These are phyloP conservation scores for Typhlichthys subterraneus DNA, from an alignment of 2,797 vertebrate genomes.

Conservation along the genomic window DNA sequence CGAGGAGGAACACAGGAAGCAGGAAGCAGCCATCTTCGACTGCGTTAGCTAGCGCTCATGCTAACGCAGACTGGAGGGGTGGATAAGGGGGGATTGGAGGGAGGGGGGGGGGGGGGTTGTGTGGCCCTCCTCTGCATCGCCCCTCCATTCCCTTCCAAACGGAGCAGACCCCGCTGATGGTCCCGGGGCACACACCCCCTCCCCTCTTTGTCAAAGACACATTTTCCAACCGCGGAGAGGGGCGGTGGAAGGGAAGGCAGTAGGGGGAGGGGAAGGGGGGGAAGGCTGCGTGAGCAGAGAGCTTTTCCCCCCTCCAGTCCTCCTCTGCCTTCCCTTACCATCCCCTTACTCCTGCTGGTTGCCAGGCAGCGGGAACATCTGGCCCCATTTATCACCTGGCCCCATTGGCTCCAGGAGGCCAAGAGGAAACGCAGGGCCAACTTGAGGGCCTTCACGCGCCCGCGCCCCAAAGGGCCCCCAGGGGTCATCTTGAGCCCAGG, in stretches of 20 bases:
- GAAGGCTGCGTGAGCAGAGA: conserved; percentile 17
- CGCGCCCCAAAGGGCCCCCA: not conserved
- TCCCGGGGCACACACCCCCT: conserved; percentile 64
- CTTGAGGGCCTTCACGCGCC: conserved; percentile 25
- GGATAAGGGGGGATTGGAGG: not conserved
- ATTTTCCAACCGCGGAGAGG: conserved; percentile 71
- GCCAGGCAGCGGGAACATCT: conserved; percentile 66
- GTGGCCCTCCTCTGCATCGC: no score
- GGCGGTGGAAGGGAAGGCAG: conserved; percentile 8
- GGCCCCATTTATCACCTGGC: conserved; percentile 75
- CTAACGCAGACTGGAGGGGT: not conserved
- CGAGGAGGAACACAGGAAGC: conserved; percentile 1
- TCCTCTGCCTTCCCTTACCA: conserved; percentile 10
- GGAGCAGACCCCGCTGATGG: conserved; percentile 20
- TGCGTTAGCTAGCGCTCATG: conserved; percentile 11
- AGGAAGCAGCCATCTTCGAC: conserved; percentile 13
- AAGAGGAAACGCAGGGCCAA: conserved; percentile 48
- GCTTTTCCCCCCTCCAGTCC: conserved; percentile 5
- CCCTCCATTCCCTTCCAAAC: not conserved
- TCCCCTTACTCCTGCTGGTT: conserved; percentile 26
- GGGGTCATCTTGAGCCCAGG: conserved; percentile 3
- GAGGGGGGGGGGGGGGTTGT: not conserved
- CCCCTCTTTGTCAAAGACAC: conserved; percentile 72
- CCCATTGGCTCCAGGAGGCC: conserved; percentile 49
- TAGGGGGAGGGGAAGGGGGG: conserved; percentile 20